Base-by-base conservation (phyloP, 2,888 invertebrate genomes). In the Hyppa rectilinea region DNA sequence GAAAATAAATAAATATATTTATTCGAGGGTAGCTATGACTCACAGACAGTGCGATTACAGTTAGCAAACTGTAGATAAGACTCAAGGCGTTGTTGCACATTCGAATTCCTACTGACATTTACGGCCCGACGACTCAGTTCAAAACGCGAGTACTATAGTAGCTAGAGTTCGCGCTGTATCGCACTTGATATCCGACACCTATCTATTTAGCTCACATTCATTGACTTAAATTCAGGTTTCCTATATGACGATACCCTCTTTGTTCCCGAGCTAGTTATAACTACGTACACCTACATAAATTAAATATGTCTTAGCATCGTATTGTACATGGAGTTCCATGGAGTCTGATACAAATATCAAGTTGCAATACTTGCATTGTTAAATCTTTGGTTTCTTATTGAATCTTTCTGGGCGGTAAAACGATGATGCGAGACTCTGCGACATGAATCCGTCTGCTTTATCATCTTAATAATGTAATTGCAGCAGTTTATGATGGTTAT, bases 141-240 rank as follows among this genome's bases (percentile, higher is more conserved):
- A n/a, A n/a, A n/a, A n/a, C n/a, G n/a, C n/a, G n/a, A n/a, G n/a
- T n/a, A n/a, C n/a, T n/a, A n/a, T n/a, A 26, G 26, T 47, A 12
- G n/a, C 31, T 58, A 66, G 31, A 69, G 70, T 75, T 55, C 31
- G 61, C 45, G 47, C 47, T 60, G 62, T 69, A 75, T 59, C 62
- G 66, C 34, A 50, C 53, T 34, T 63, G 70, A 74, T 80, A 73
- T 63, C 53, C 31, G 62, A 80, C 80, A 60, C 80, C 75, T 75
- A 78, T 74, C 63, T 78, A 80, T 80, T 75, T 68, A 63, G 68
- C 62, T 60, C 75, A 61, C 63, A 56, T 45, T 75, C 60, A 62
- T 75, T 64, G 76, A 53, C 49, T 49, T 65, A 75, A 78, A 69
- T 72, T 74, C 75, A 61, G 52, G 76, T 64, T 80, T 74, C 63